Base-by-base conservation (phyloP, 2,113 vertebrate genomes). In the Poeciliopsis retropinna region DNA sequence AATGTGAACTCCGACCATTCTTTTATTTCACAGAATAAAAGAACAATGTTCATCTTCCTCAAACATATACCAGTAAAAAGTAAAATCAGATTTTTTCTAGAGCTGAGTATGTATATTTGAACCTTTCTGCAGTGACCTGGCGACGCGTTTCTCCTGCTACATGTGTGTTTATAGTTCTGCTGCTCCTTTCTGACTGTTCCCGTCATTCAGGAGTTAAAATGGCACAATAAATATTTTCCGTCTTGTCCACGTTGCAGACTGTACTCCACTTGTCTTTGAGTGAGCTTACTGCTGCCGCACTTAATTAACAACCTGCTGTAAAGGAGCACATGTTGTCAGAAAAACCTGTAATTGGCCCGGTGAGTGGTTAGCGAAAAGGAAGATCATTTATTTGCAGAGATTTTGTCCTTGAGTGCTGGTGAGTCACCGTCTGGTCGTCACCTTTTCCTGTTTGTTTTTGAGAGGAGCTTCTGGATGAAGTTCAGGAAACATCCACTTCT, bases 251-350 rank as follows among this genome's bases (percentile, higher is more conserved):
- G 0, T 73, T 47, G 13, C 17, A 41, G 32, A 15, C 25, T 19
- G 30, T 4, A 28, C 30, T 54, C 31, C 10, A 60, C 34, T 30
- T 9, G 25, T 11, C 15, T 28, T 10, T 28, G n/a, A 9, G 25
- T 47, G 60, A 51, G 39, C 41, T 54, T 22, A 22, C 63, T 66
- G 30, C 13, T 65, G 29, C 62, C 64, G 17, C 51, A 27, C 73
- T 68, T 75, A 44, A 68, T 75, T 75, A 68, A 47, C 25, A 62
- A 22, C 57, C 57, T 68, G 65, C 63, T 74, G 72, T 37, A 57
- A 57, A 54, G 31, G 31, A 22, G 44, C 25, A 19, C 62, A 65
- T 28, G 47, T 61, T 67, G 64, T 75, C 63, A 67, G 32, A 62
- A 31, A 30, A 29, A 32, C 12, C 65, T 47, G 54, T 75, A 61